Base-by-base conservation (phyloP, 2,888 invertebrate genomes). In the Lasioglossum oenotherae region DNA sequence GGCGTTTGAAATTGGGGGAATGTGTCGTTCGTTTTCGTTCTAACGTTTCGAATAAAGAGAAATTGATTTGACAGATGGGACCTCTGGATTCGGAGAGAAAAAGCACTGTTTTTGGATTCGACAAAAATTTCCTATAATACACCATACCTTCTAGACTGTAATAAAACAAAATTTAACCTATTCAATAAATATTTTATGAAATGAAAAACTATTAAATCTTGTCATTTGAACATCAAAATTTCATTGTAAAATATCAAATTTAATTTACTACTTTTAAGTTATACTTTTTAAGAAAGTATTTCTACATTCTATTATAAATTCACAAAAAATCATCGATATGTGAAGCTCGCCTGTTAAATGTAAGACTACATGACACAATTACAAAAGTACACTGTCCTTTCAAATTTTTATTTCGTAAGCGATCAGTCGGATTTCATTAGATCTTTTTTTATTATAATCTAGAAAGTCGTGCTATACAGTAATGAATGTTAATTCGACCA, bases 291-390 rank as follows among this genome's bases (percentile, higher is more conserved):
- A 19, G 6, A 49, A 49, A 49, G 19, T 2, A 6, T 49, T 6
- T 49, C 6, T 49, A 19, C 49, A 49, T 19, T 49, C 19, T 6
- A 19, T 49, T 23, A 19, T 19, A 6, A 19, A 8, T 73, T 10
- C 19, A 14, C 14, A 19, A 31, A 53, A 60, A 72, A 71, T 71
- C 60, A 14, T 67, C 49, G 14, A 41, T 41, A 41, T 12, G 3
- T 74, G 41, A 78, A 78, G 69, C 67, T 79, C 78, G 49, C 12
- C 49, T 81, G 76, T 77, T 79, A 60, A 85, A 88, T 88, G 93
- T 95, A 94, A 99, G 98, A 98, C 6, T 99, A 99, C 95, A 97
- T 99, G 96, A 57, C n/a, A n/a, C 2, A n/a, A 10, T 49, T 49
- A 49, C 19, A 49, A 19, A 5, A 49, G 46, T 14, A 5, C 49